Evolutionary conservation across 2,113 vertebrate species (phyloP).

Genomic region (Fulica atra): DNA sequence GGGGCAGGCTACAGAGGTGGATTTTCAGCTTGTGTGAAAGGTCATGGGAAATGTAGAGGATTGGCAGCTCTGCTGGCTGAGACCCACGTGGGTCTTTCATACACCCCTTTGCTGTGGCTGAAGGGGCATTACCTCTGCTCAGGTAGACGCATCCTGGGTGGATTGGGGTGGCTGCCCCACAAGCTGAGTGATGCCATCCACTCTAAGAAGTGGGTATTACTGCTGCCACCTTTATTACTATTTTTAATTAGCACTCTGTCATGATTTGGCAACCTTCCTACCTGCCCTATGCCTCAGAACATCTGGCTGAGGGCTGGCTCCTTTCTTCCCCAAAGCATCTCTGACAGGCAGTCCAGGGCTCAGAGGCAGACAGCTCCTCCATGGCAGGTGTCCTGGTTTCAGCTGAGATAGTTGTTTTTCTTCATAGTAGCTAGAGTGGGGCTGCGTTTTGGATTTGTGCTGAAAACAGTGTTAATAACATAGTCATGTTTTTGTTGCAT

Average conservation of each 20-base stretch:
- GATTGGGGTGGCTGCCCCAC: background rate
- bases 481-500: no score
- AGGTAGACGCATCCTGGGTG: fast-evolving
- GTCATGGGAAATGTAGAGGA: background rate
- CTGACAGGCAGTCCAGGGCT: background rate
- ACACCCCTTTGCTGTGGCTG: background rate
- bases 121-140: background rate
- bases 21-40: background rate
- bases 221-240: background rate
- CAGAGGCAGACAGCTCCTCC: background rate
- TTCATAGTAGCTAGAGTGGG: no score
- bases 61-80: background rate
- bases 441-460: no score
- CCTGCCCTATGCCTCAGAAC: background rate
- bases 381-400: background rate
- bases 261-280: background rate
- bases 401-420: no score
- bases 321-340: background rate
- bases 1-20: background rate
- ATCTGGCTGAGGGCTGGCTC: background rate
- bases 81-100: background rate
- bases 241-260: conserved; percentile 8
- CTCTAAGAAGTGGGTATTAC: background rate
- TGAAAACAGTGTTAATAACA: no score
- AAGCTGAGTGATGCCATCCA: fast-evolving